phyloP scores from a whole-genome alignment of 2,888 invertebrate species.

The Anaspis maculata region DNA sequence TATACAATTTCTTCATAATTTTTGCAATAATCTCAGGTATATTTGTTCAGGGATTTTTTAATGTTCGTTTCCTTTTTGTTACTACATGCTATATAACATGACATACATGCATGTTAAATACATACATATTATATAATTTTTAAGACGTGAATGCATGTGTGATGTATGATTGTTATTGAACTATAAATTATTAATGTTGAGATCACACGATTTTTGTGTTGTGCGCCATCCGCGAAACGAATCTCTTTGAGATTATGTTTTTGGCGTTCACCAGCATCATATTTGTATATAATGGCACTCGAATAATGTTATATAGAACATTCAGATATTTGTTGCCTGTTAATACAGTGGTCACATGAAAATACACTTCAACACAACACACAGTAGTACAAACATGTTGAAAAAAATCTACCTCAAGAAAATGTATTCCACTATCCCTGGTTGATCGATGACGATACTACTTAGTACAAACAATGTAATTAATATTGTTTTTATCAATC shows the following conservation, averaged over 20 bases:
- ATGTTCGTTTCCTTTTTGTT: constrained; percentile 4
- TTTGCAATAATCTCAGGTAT: constrained; percentile 28
- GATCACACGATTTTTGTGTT: constrained; percentile 6
- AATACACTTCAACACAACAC: constrained; percentile 27
- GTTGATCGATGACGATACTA: constrained; percentile 17
- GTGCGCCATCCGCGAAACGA: too few relatives aligned
- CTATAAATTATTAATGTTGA: constrained; percentile 7
- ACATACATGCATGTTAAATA: constrained; percentile 18
- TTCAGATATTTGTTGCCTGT: constrained; percentile 31
- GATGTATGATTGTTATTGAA: constrained; percentile 19
- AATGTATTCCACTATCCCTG: constrained; percentile 19
- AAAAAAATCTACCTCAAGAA: constrained; percentile 33
- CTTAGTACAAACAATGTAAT: constrained; percentile 30
- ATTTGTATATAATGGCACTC: constrained; percentile 30
- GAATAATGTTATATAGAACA: constrained; percentile 26
- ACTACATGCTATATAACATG: constrained; percentile 4
- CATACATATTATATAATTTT: constrained; percentile 18
- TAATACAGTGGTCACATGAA: constrained; percentile 16
- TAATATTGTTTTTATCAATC: constrained; percentile 22
- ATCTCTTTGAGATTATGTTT: too few relatives aligned
- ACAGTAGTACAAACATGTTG: constrained; percentile 7
- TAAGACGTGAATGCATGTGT: constrained; percentile 18
- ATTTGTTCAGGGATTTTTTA: constrained; percentile 22
- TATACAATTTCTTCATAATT: constrained; percentile 17
- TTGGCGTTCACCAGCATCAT: too few relatives aligned